Percentiles rank a stretch among this genome's conserved stretches.
These are phyloP conservation scores for Felis catus DNA, from an alignment of 2,113 vertebrate species.

Conservation along the genomic window F.catus_Fca126_mat1.0 CM031414.1:138050501-138051000, in stretches of 20 bases:
- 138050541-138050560: fast-evolving
- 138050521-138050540: fast-evolving
- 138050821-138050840: neutral
- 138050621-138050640: too few species aligned
- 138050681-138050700: too few species aligned
- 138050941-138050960: neutral
- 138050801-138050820: neutral
- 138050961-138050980: neutral
- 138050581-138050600: too few species aligned
- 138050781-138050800: neutral
- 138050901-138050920: neutral
- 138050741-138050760: neutral
- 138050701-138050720: neutral
- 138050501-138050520: too few species aligned
- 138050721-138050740: neutral
- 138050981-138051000: too few species aligned
- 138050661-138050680: too few species aligned
- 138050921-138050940: neutral
- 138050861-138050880: neutral
- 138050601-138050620: too few species aligned
- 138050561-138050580: too few species aligned
- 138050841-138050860: neutral
- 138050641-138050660: too few species aligned
- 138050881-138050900: neutral
- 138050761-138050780: fast-evolving